Percentiles rank a stretch among this genome's conserved stretches.
Conservation (phyloP, 2,888 invertebrate genomes). For the Plagiodera versicolora region DNA sequence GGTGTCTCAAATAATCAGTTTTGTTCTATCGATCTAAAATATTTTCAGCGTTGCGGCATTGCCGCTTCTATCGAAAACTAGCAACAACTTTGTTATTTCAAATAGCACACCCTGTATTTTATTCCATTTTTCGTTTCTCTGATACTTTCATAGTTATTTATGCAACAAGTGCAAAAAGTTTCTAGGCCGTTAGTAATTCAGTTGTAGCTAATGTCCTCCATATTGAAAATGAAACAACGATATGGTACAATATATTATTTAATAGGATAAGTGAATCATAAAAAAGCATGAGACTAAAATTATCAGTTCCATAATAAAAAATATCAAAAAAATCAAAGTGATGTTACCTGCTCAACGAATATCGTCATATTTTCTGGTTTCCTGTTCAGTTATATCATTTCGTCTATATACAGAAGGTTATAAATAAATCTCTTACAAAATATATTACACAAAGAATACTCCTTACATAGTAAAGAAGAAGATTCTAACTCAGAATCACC, state of each 20-base stretch:
- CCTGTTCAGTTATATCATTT: not conserved
- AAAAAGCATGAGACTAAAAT: slow-evolving; percentile 25
- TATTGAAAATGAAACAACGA: not conserved
- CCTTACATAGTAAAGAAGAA: slow-evolving; percentile 34
- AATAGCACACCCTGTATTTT: too few relatives aligned
- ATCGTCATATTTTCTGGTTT: not conserved
- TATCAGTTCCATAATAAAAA: not conserved
- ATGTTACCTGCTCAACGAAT: not conserved
- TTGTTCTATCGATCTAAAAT: too few relatives aligned
- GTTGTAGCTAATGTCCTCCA: too few relatives aligned
- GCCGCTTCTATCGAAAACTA: too few relatives aligned
- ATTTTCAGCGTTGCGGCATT: too few relatives aligned
- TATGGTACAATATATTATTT: slow-evolving; percentile 12
- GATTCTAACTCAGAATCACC: slow-evolving; percentile 13
- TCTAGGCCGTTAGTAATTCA: too few relatives aligned
- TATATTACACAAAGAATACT: slow-evolving; percentile 25
- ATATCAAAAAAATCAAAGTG: not conserved
- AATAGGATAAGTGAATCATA: slow-evolving; percentile 27
- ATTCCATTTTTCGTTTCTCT: too few relatives aligned
- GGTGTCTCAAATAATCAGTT: too few relatives aligned
- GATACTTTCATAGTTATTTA: too few relatives aligned
- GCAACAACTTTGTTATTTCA: too few relatives aligned
- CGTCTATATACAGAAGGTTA: slow-evolving; percentile 16
- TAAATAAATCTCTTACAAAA: slow-evolving; percentile 21
- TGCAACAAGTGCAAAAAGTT: too few relatives aligned